Evolutionary conservation across 2,888 invertebrate genomes (phyloP).

Genomic region (Phengaris arion): DNA sequence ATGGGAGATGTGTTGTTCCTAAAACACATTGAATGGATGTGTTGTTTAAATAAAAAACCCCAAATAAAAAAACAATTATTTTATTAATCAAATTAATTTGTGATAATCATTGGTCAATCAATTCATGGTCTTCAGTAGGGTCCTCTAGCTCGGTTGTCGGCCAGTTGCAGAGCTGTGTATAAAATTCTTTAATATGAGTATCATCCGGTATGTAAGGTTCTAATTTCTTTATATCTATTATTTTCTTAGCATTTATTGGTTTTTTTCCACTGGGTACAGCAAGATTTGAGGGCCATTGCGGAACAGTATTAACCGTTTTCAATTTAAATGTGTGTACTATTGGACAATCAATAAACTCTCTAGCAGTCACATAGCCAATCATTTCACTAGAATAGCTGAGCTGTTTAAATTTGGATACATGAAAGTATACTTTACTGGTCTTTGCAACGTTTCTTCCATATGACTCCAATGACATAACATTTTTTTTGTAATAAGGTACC

Average conservation of each 20-base stretch:
- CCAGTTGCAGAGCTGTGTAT: too few relatives aligned
- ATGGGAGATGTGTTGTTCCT: conserved; percentile 18
- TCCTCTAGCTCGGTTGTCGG: too few relatives aligned
- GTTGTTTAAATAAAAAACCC: conserved; percentile 4
- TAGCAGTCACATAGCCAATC: conserved; percentile 20
- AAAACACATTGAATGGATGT: conserved; percentile 18
- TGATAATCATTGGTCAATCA: background rate
- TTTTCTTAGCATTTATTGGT: too few relatives aligned
- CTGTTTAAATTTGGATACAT: conserved; percentile 21
- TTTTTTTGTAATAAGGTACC: too few relatives aligned
- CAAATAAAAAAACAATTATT: background rate
- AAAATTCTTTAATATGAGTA: too few relatives aligned
- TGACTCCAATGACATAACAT: background rate
- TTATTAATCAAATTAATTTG: too few relatives aligned
- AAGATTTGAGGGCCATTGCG: too few relatives aligned
- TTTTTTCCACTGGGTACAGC: too few relatives aligned
- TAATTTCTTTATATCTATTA: too few relatives aligned
- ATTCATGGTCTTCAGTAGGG: too few relatives aligned
- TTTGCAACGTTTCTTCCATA: conserved; percentile 15
- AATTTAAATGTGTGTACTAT: conserved; percentile 20
- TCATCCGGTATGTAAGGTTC: too few relatives aligned
- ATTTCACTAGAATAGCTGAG: conserved; percentile 20
- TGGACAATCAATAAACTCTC: conserved; percentile 11
- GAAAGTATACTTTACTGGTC: conserved; percentile 14
- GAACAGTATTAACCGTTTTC: background rate